Conservation (phyloP, 2,797 vertebrate genomes). For the Acanthurus leucopareius region DNA sequence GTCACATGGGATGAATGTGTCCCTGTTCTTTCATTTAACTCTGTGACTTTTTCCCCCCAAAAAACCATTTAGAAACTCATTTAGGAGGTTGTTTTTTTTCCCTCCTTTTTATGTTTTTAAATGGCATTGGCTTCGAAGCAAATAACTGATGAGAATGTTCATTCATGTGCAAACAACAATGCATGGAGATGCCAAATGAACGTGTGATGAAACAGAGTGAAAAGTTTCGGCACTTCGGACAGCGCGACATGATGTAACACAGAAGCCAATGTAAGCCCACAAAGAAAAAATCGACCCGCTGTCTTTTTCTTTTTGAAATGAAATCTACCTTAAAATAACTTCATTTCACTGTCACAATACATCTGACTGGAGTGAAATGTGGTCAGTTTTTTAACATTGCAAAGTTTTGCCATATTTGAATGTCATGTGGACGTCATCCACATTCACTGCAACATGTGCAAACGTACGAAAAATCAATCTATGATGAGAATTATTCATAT, state of each 20-base stretch:
- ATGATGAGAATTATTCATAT: too few relatives aligned
- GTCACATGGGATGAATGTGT: slow-evolving; percentile 57
- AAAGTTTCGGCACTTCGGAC: slow-evolving; percentile 46
- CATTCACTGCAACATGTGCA: not conserved
- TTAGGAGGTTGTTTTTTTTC: not conserved
- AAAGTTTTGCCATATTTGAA: not conserved
- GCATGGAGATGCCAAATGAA: not conserved
- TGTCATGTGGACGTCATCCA: not conserved
- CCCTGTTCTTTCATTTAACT: slow-evolving; percentile 23
- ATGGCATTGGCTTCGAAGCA: not conserved
- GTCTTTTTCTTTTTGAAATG: slow-evolving; percentile 23
- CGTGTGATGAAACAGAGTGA: slow-evolving; percentile 48
- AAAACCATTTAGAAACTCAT: slow-evolving; percentile 48
- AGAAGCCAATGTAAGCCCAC: not conserved
- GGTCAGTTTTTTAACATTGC: not conserved
- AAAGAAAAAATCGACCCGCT: slow-evolving; percentile 3
- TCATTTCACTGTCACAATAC: not conserved
- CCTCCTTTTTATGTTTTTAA: not conserved
- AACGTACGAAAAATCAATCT: not conserved
- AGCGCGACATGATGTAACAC: slow-evolving; percentile 22
- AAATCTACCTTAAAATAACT: slow-evolving; percentile 16
- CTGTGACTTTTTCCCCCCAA: not conserved
- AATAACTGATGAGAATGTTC: not conserved
- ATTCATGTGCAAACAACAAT: too few relatives aligned
- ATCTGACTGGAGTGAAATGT: not conserved